These are phyloP conservation scores for Protobothrops flavoviridis DNA, from an alignment of 2,113 vertebrate species.

Conservation along the genomic window DNA sequence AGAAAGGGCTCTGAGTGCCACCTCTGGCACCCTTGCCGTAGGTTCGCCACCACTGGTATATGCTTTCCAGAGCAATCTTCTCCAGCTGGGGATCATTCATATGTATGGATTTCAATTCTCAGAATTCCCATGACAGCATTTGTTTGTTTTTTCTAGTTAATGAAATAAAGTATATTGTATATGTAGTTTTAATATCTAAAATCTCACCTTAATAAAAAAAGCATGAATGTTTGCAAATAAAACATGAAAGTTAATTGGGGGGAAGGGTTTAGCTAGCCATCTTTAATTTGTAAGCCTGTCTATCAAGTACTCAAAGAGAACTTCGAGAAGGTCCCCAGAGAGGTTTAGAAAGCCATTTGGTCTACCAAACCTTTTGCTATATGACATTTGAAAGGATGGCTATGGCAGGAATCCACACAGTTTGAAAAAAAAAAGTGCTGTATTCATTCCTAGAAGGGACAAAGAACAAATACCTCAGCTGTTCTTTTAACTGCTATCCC, in stretches of 20 bases:
- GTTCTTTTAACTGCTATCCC: not conserved
- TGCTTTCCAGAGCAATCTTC: not conserved
- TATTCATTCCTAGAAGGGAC: conserved; percentile 18
- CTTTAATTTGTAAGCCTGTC: not conserved
- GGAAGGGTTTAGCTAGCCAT: not conserved
- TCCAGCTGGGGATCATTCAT: not conserved
- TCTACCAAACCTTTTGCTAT: not conserved
- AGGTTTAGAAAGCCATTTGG: not conserved
- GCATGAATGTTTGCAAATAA: not conserved
- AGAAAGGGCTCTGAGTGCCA: no score
- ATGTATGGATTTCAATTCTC: not conserved
- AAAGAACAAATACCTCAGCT: not conserved
- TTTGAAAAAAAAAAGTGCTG: not conserved
- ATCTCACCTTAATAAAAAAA: not conserved
- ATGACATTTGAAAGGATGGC: conserved; percentile 11
- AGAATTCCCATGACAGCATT: not conserved
- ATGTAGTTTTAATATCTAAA: not conserved
- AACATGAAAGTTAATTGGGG: not conserved
- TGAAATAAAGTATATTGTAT: not conserved
- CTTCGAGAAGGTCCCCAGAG: not conserved
- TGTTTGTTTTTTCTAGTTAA: not conserved
- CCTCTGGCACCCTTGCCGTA: no score
- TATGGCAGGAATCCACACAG: not conserved
- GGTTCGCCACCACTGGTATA: not conserved
- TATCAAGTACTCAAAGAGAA: not conserved